Evolutionary conservation across 2,113 vertebrate species (phyloP).

Genomic region (Clarias magur): DNA sequence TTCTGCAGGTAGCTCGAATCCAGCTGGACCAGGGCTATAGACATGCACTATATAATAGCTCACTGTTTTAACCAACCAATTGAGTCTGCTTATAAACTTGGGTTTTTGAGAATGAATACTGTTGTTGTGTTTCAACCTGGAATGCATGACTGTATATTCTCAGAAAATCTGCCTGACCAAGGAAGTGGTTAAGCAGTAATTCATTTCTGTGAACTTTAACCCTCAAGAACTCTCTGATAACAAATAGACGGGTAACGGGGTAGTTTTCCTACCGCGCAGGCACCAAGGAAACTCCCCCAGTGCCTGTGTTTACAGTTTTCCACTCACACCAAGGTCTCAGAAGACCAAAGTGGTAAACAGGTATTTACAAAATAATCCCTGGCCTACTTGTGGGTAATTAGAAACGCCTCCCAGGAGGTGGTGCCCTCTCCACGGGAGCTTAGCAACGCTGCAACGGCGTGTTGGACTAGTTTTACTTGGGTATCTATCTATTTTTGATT

Average conservation of each 20-base stretch:
- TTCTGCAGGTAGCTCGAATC: neutral
- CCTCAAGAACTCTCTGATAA: neutral
- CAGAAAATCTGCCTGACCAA: neutral
- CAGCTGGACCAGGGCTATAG: neutral
- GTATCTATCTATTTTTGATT: neutral
- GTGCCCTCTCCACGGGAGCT: constrained; percentile 54
- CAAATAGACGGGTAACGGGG: neutral
- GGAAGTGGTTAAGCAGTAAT: neutral
- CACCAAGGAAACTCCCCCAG: constrained; percentile 49
- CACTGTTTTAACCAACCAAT: neutral
- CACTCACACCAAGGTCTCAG: constrained; percentile 29
- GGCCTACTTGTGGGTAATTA: constrained; percentile 71
- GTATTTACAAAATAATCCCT: constrained; percentile 82
- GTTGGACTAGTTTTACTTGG: neutral
- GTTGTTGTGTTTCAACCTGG: too few relatives aligned
- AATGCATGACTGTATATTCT: neutral
- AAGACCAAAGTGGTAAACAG: constrained; percentile 68
- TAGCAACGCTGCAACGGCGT: constrained; percentile 43
- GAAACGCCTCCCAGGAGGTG: constrained; percentile 62
- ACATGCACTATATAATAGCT: neutral
- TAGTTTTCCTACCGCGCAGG: constrained; percentile 34
- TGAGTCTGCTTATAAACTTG: neutral
- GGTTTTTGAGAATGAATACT: neutral
- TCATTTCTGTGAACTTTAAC: neutral
- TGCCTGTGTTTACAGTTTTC: constrained; percentile 47